Conservation (phyloP, 2,113 vertebrate species). For the Climacteris rufus region DNA sequence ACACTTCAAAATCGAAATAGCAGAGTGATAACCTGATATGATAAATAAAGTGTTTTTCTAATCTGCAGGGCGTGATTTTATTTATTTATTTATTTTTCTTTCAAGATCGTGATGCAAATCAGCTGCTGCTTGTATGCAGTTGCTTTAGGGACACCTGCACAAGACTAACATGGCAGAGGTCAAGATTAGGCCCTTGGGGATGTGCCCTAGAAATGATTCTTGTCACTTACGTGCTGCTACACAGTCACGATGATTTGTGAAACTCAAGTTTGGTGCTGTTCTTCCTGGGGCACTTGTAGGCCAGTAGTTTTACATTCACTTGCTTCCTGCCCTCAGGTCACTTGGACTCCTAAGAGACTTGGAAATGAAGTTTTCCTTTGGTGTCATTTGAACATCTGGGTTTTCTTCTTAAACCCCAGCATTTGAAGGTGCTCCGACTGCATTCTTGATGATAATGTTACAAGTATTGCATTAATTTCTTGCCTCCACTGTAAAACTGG, state of each 20-base stretch:
- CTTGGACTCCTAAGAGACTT: not conserved
- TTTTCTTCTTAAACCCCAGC: not conserved
- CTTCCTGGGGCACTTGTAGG: slow-evolving; percentile 14
- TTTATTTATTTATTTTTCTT: not conserved
- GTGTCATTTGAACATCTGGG: not conserved
- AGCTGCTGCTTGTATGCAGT: not conserved
- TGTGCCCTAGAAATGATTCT: not conserved
- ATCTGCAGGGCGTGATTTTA: not conserved
- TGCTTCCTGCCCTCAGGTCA: slow-evolving; percentile 5
- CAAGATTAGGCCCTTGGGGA: not conserved
- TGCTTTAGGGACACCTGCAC: slow-evolving; percentile 17
- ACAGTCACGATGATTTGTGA: not conserved
- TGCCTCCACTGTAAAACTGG: not conserved
- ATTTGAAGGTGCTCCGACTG: not conserved
- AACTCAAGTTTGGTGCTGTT: not conserved
- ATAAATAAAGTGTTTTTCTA: not conserved
- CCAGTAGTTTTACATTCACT: slow-evolving; percentile 22
- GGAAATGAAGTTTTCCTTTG: not conserved
- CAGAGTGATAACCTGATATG: not conserved
- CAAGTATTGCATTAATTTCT: not conserved
- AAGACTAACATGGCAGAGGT: not conserved
- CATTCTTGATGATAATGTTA: not conserved
- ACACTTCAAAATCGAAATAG: not conserved
- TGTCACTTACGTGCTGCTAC: not conserved
- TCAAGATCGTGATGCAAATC: not conserved